Percentiles rank a stretch among this genome's conserved stretches.
Conservation (phyloP, 2,888 invertebrate genomes). For the Lasioglossum calceatum region DNA sequence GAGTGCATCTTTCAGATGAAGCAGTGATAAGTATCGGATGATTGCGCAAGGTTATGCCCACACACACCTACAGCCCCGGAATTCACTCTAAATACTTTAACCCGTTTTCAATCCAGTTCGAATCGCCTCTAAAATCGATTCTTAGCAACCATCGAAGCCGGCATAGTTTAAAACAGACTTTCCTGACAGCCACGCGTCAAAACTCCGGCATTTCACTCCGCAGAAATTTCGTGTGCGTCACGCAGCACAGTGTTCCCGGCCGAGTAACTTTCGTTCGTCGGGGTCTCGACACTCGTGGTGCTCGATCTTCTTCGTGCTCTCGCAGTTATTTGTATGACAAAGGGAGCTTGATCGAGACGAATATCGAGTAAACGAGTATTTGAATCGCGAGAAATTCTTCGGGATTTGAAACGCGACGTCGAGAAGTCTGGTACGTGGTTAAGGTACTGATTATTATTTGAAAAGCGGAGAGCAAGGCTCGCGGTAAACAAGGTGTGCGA, state of each 20-base stretch:
- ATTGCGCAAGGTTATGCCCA: background rate
- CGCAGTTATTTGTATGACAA: background rate
- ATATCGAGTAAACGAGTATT: conserved; percentile 10
- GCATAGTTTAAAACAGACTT: background rate
- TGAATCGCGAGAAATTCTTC: background rate
- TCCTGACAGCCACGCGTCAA: background rate
- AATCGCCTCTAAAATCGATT: background rate
- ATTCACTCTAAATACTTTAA: background rate
- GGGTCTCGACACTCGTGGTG: background rate
- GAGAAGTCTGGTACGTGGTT: background rate
- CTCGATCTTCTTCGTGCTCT: background rate
- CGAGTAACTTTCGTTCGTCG: background rate
- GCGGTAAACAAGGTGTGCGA: conserved; percentile 6
- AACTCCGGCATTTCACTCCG: background rate
- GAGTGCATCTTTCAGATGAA: background rate
- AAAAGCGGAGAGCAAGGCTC: background rate
- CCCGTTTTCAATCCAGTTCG: background rate
- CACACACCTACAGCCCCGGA: background rate
- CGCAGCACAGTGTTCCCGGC: background rate
- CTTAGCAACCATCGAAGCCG: background rate
- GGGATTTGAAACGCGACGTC: background rate
- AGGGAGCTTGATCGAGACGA: conserved; percentile 3
- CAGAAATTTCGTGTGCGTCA: background rate
- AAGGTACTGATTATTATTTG: background rate
- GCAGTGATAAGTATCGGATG: background rate